phyloP scores from a whole-genome alignment of 1,140 invertebrate genomes.

The Bombyx mandarina region DNA sequence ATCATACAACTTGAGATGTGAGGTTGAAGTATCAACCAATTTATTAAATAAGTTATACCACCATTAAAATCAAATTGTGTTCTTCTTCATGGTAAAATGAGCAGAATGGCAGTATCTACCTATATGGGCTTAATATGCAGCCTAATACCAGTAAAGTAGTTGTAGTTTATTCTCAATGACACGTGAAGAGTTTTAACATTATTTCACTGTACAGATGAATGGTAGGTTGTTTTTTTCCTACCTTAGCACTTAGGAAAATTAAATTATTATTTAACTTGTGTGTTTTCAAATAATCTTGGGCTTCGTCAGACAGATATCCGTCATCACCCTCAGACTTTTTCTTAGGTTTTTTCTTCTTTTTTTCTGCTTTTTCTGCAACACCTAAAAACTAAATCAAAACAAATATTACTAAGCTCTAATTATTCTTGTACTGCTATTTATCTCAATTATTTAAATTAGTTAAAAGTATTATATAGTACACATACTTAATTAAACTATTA shows the following conservation, averaged over 20 bases:
- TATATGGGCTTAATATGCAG: no score
- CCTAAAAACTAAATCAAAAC: constrained; percentile 52
- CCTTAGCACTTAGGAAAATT: constrained; percentile 55
- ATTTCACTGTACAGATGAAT: not conserved
- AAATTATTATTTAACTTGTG: constrained; percentile 23
- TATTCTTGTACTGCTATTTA: not conserved
- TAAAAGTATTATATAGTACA: constrained; percentile 1
- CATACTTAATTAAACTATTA: no score
- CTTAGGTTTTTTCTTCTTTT: constrained; percentile 54
- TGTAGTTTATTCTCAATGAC: no score
- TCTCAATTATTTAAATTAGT: constrained; percentile 3
- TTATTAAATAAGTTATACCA: no score
- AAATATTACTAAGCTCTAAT: not conserved
- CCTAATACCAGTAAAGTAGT: no score
- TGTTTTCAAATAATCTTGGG: no score
- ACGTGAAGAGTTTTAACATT: not conserved
- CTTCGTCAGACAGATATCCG: constrained; percentile 57
- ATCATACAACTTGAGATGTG: no score
- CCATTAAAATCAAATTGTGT: no score
- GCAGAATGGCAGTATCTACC: no score
- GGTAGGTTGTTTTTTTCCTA: constrained; percentile 12
- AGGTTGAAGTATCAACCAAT: no score
- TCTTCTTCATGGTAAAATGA: no score
- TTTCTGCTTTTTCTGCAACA: constrained; percentile 44
- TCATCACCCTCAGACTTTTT: constrained; percentile 55